Base-by-base conservation (phyloP, 2,797 vertebrate species). In the Onychomys leucogaster region DNA sequence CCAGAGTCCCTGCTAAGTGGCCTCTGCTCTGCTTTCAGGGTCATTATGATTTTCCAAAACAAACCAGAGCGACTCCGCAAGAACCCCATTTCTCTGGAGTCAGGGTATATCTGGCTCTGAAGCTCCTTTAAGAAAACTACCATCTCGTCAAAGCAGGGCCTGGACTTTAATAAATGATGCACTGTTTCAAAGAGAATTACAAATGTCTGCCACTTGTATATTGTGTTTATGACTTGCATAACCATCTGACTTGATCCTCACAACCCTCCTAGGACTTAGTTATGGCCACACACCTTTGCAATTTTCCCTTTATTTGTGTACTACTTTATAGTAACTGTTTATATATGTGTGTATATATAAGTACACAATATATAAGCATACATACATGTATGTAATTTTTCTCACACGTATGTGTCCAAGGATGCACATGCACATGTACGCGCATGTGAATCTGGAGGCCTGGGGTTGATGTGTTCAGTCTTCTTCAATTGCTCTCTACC, bases 31-130 rank as follows among this genome's bases (percentile, higher is more conserved):
- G 76, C 57, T 91, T 96, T 86, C 8, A 46, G 69, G 3, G 84
- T 82, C 87, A 96, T 91, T 81, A 82, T 5, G 41, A 43, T 77
- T 91, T 97, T 94, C 63, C 46, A 52, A 81, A 97, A 85, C 7
- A 91, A 96, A 91, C 63, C 29, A 11, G 49, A n/a, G 5, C 63
- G 32, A 63, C 63, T 25, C n/a, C 34, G 83, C 16, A 92, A 76
- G 84, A 94, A 80, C 59, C 25, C 25, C 27, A 46, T 73, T 86
- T 80, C 82, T 89, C 49, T 82, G 46, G 37, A n/a, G 77, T 92
- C 34, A 65, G 63, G n/a, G 83, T 94, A 77, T 83, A 78, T 59
- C 85, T 92, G 76, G 12, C 7, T 32, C 46, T 6, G 32, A 5
- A 37, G 67, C 71, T 29, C 37, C 94, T 61, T 94, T 52, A 92